Evolutionary conservation across 2,888 invertebrate species (phyloP), one percentile per base, ranked within the genome.

Genomic region (Allophyes oxyacanthae): DNA sequence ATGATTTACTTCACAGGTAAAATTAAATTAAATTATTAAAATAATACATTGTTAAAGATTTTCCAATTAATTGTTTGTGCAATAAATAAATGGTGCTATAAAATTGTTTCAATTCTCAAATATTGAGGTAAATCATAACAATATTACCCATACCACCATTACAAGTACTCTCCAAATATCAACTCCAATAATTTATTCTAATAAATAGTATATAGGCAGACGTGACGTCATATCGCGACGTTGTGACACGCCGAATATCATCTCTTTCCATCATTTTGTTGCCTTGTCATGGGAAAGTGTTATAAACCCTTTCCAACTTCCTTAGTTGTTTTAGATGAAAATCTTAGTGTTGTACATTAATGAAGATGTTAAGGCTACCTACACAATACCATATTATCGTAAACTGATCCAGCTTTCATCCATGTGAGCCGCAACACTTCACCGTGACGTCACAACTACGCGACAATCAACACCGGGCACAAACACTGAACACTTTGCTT

Each of bases 171-270:
- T 55, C 36, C 43, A 57, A 57, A 58, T 56, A 50, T 45, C 60
- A 74, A 67, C 54, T 44, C 67, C 45, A 68, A 74, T 59, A 68
- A 68, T 56, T 74, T 74, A 74, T 30, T 63, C 42, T 58, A 75
- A 76, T 71, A 77, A 75, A 77, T 67, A 77, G 60, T 62, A 64
- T 48, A 43, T 52, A 60, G 74, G 66, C 70, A 72, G 73, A 65
- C 38, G 28, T 57, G 58, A 53, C 10, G 15, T 53, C 44, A 49
- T 58, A 33, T 43, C 7, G 41, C 43, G 20, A 30, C 38, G 28
- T 25, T 50, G 40, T 54, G 48, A 63, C 55, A 51, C 42, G 36
- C 25, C 3, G 7, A 42, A 50, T 70, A 46, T 25, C 40, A 26
- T 54, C 64, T 41, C 34, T 36, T 50, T 51, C 40, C n/a, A 13